phyloP scores from a whole-genome alignment of 2,888 invertebrate species.

The Acrobeloides nanus region DNA sequence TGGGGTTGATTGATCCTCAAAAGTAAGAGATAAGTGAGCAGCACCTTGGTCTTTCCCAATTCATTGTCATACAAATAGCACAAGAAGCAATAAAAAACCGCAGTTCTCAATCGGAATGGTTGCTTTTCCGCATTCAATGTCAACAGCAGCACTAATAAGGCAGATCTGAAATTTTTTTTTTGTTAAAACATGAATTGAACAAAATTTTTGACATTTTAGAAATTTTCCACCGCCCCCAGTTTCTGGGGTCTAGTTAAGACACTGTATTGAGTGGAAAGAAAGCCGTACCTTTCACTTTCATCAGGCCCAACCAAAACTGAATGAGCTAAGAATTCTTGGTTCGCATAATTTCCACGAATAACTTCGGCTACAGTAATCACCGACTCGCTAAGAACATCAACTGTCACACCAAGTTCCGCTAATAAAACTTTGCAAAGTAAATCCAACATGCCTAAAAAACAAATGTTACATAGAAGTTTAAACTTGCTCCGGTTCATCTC shows the following conservation, averaged over 20 bases:
- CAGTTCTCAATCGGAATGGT: slow-evolving; percentile 77
- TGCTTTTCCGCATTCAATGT: slow-evolving; percentile 99
- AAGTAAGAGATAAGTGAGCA: background rate
- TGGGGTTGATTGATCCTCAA: slow-evolving; percentile 2
- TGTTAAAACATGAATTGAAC: slow-evolving; percentile 6
- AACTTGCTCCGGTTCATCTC: too few species aligned
- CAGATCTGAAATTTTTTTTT: slow-evolving; percentile 65
- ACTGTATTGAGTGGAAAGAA: background rate
- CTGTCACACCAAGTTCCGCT: slow-evolving; percentile 83
- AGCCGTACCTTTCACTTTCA: slow-evolving; percentile 25
- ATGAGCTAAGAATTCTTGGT: slow-evolving; percentile 83
- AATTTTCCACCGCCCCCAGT: background rate
- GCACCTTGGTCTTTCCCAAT: slow-evolving; percentile 59
- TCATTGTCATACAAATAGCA: slow-evolving; percentile 89
- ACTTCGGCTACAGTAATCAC: slow-evolving; percentile 90
- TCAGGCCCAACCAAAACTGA: slow-evolving; percentile 27
- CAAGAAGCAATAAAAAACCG: slow-evolving; percentile 93
- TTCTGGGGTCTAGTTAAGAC: too few species aligned
- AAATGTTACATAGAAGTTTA: too few species aligned
- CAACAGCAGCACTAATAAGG: slow-evolving; percentile 86
- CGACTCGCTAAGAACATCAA: slow-evolving; percentile 84
- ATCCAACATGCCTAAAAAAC: slow-evolving; percentile 63
- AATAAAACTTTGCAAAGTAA: slow-evolving; percentile 81
- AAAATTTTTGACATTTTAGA: background rate
- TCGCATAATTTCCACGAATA: slow-evolving; percentile 77